Evolutionary conservation across 92 coral and sea anemone genomes (phyloP).

Genomic region (Blastomussa wellsi): DNA sequence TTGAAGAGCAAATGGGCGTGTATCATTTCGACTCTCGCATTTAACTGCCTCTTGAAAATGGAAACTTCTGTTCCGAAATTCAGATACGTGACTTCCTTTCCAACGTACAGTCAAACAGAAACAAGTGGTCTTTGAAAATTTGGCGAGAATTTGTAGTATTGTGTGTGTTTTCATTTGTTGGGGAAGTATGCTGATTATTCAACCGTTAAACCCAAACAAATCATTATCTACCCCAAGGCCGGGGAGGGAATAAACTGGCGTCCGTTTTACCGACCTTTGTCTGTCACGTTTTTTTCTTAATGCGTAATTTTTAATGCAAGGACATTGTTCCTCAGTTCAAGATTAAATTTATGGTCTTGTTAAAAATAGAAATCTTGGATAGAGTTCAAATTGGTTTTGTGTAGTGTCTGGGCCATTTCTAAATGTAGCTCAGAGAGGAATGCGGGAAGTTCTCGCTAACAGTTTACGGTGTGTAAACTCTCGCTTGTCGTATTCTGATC

Average conservation of each 20-base stretch:
- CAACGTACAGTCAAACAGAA: not conserved
- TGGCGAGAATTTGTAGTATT: not conserved
- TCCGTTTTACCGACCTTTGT: conserved; percentile 23
- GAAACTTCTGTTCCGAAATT: not conserved
- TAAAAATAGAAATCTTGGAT: conserved; percentile 3
- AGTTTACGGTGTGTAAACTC: not conserved
- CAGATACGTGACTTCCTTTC: conserved; percentile 18
- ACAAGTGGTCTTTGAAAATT: not conserved
- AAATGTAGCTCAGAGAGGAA: not conserved
- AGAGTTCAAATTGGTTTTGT: conserved; percentile 13
- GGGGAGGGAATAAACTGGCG: not conserved
- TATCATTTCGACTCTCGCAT: not conserved
- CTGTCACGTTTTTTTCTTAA: conserved; percentile 1
- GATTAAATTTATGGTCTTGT: not conserved
- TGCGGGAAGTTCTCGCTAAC: not conserved
- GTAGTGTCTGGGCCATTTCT: not conserved
- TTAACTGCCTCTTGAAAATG: not conserved
- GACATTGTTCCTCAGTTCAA: not conserved
- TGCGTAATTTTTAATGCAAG: conserved; percentile 6
- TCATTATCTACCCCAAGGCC: not conserved
- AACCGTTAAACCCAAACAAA: conserved; percentile 11
- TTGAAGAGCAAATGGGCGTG: not conserved
- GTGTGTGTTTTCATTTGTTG: not conserved
- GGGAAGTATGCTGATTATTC: not conserved
- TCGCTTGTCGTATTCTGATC: not conserved